Base-by-base conservation (phyloP, 2,113 vertebrate genomes). In the Odontophorus gujanensis region DNA sequence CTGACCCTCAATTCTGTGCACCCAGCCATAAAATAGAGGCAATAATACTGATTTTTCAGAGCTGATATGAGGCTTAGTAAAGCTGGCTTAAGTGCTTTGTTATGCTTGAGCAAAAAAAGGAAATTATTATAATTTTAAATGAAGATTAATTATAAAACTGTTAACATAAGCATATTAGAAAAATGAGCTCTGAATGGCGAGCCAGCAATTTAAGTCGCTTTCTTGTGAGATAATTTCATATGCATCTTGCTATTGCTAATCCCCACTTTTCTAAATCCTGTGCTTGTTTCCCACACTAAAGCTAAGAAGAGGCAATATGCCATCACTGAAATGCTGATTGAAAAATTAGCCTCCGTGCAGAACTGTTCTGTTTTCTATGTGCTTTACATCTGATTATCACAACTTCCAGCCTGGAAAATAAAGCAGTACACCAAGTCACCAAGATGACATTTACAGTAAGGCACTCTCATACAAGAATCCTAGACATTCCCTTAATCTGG, bases 101-200 rank as follows among this genome's bases (percentile, higher is more conserved):
- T 90, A 87, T 38, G 91, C 89, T 87, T 92, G 81, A 86, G 89
- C 76, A 59, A 68, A 90, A 85, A 85, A 90, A 86, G 81, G 81
- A 91, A 91, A 95, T 95, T 76, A 48, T 92, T 72, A 50, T 40
- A 88, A 90, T 90, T 96, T 92, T 93, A 93, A 93, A 63, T 66
- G 57, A 89, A 88, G 36, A 43, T 90, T 95, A 92, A 95, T 89
- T 95, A 90, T 86, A 89, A 94, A 94, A 89, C 62, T 82, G 81
- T 92, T 92, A 93, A 86, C 71, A 91, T 73, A 95, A 78, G 66
- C 66, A 0, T 59, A 92, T 84, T 84, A 96, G 86, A 69, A 92
- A 91, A 91, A 87, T 72, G 43, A 75, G 55, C 61, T 93, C 69
- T 68, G 66, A 62, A 85, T 76, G 0, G 0, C 50, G 75, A 92